Conservation (phyloP, 1,140 invertebrate genomes). For the Hyles euphorbiae region DNA sequence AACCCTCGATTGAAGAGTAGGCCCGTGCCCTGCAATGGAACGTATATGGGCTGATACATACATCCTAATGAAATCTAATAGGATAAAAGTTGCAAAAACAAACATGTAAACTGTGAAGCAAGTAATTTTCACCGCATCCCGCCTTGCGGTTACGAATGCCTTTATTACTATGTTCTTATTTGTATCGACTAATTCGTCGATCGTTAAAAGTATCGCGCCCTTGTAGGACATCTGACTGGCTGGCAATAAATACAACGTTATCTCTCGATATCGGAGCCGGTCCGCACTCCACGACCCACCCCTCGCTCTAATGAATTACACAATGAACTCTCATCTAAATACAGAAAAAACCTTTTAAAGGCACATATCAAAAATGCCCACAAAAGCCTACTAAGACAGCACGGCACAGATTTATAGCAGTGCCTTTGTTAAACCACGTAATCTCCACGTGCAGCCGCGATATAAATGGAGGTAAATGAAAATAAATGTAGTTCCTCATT, state of each 20-base stretch:
- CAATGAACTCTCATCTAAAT: constrained; percentile 75
- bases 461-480: constrained; percentile 73
- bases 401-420: constrained; percentile 67
- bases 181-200: constrained; percentile 57
- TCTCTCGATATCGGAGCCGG: constrained; percentile 67
- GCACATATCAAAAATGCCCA: constrained; percentile 75
- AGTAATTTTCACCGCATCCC: not conserved
- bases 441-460: constrained; percentile 71
- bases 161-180: constrained; percentile 35
- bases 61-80: too few species aligned
- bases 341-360: constrained; percentile 76
- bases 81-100: too few species aligned
- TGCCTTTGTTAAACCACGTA: constrained; percentile 74
- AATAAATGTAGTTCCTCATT: constrained; percentile 74
- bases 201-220: constrained; percentile 58
- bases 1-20: too few species aligned
- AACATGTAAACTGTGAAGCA: too few species aligned
- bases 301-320: constrained; percentile 72
- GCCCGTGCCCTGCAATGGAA: too few species aligned
- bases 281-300: constrained; percentile 60
- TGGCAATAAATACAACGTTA: constrained; percentile 68
- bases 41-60: too few species aligned
- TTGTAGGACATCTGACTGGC: constrained; percentile 62
- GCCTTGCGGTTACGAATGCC: not conserved
- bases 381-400: constrained; percentile 73